Conservation (phyloP, 2,113 vertebrate species). For the Pipa parva region DNA sequence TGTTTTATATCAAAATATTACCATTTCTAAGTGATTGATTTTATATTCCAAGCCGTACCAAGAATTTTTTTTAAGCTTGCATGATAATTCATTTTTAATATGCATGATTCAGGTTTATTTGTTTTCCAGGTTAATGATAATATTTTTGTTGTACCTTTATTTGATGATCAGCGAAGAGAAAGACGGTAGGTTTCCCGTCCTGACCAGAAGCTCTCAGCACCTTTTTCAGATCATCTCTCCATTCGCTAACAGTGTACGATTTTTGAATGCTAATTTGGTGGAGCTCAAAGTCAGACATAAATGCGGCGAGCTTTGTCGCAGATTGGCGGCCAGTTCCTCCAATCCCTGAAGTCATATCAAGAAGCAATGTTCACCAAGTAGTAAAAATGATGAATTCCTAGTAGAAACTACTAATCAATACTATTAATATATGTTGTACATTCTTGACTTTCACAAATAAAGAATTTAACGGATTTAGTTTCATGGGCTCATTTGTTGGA, state of each 20-base stretch:
- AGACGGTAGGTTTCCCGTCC: constrained; percentile 30
- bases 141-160: constrained; percentile 59
- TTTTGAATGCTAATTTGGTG: constrained; percentile 54
- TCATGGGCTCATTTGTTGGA: no score
- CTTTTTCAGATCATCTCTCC: constrained; percentile 46
- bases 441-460: no score
- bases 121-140: no score
- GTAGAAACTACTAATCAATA: no score
- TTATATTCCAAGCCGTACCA: no score
- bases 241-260: constrained; percentile 30
- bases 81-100: no score
- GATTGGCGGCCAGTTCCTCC: constrained; percentile 46
- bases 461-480: no score
- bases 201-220: constrained; percentile 39
- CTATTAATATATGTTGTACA: no score
- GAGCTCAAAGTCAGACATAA: constrained; percentile 44
- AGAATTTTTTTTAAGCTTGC: no score
- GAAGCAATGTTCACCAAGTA: constrained; percentile 1
- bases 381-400: constrained; percentile 16
- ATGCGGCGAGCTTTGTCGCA: constrained; percentile 38
- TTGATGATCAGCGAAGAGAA: constrained; percentile 57
- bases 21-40: constrained; percentile 57
- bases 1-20: constrained; percentile 61
- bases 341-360: constrained; percentile 36
- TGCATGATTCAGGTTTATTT: constrained; percentile 62